These are phyloP conservation scores for Anniella stebbinsi DNA, from an alignment of 2,797 vertebrate species.

Conservation along the genomic window DNA sequence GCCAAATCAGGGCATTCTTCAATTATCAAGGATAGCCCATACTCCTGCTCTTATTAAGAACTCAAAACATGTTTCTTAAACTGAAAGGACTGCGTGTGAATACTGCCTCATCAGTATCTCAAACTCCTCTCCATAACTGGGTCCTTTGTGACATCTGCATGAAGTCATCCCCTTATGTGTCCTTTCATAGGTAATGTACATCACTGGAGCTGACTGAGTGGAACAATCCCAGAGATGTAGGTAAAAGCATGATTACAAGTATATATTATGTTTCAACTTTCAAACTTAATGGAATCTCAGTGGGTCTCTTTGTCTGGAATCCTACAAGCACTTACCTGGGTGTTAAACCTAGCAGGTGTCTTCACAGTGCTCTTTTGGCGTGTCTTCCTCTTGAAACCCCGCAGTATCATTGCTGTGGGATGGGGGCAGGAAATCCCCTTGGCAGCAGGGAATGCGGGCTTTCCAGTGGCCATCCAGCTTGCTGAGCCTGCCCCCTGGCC, in stretches of 20 bases:
- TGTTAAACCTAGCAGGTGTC: no score
- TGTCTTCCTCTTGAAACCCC: no score
- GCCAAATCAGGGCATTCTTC: not conserved
- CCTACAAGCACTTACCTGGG: not conserved
- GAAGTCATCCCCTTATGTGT: not conserved
- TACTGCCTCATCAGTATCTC: not conserved
- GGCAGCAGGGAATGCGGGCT: no score
- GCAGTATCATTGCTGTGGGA: no score
- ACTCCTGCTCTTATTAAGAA: not conserved
- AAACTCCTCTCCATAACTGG: not conserved
- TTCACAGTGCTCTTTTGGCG: no score
- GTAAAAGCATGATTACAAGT: not conserved
- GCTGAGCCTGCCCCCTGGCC: no score
- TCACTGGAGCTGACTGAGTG: not conserved
- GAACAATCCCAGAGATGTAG: not conserved
- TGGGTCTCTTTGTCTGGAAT: not conserved
- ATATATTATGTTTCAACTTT: not conserved
- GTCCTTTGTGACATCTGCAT: not conserved
- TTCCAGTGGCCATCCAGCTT: no score
- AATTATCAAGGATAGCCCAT: not conserved
- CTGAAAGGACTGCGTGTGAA: not conserved
- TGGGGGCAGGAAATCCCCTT: no score
- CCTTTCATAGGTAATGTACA: not conserved
- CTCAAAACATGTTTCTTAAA: not conserved
- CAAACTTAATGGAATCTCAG: not conserved